phyloP scores from a whole-genome alignment of 2,113 vertebrate species.

The Otolemur garnettii region DNA sequence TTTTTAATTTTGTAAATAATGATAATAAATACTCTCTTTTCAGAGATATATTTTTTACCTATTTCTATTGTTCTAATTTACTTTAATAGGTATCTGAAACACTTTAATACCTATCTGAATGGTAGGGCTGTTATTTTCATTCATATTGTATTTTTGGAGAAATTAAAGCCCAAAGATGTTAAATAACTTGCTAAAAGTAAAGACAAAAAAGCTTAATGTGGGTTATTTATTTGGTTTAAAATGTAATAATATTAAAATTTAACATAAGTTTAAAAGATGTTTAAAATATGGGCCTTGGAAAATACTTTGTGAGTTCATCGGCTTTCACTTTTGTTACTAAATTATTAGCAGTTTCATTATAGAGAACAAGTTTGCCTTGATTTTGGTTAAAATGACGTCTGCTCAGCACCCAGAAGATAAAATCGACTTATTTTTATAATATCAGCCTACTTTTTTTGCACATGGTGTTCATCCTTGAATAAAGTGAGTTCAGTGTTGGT shows the following conservation, averaged over 20 bases:
- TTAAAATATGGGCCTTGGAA: constrained; percentile 68
- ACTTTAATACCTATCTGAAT: neutral
- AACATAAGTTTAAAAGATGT: neutral
- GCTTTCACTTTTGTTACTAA: constrained; percentile 75
- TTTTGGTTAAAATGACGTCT: constrained; percentile 86
- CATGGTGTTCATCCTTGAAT: constrained; percentile 91
- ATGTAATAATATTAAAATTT: neutral
- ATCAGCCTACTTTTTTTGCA: constrained; percentile 91
- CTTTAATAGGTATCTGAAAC: neutral
- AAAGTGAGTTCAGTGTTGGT: constrained; percentile 91
- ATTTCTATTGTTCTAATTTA: neutral
- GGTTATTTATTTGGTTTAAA: neutral
- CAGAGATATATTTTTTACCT: neutral
- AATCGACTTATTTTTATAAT: constrained; percentile 91
- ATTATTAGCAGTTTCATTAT: constrained; percentile 78
- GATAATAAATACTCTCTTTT: neutral
- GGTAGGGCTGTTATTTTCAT: neutral
- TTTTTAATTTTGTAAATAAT: neutral
- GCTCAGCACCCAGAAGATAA: constrained; percentile 85
- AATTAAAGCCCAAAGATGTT: neutral
- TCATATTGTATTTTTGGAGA: neutral
- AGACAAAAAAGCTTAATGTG: neutral
- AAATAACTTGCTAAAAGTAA: neutral
- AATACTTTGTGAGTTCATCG: constrained; percentile 49
- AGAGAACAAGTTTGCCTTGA: constrained; percentile 84